Percentiles rank a stretch among this genome's conserved stretches.
These are phyloP conservation scores for Penaeus vannamei DNA, from an alignment of 1,140 invertebrate genomes.

Conservation along the genomic window DNA sequence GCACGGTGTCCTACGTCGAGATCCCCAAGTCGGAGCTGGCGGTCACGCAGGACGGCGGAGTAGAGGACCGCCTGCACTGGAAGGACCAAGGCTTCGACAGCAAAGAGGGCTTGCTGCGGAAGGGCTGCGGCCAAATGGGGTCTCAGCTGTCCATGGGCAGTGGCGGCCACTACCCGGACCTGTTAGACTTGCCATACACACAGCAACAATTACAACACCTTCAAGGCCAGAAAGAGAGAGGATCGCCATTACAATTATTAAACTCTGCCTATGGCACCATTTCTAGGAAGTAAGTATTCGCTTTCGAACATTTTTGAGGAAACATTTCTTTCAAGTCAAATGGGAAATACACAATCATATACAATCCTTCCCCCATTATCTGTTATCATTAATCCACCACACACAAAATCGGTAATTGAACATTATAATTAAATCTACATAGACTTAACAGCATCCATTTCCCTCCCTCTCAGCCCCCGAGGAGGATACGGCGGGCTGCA, in stretches of 20 bases:
- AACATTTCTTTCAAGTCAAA: not conserved
- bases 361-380: too few species aligned
- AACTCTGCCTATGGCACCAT: constrained; percentile 55
- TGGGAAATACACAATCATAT: not conserved
- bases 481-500: too few species aligned
- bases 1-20: constrained; percentile 61
- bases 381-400: too few species aligned
- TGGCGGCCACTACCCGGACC: constrained; percentile 46
- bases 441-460: too few species aligned
- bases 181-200: constrained; percentile 53
- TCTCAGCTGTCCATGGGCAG: constrained; percentile 54
- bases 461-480: not conserved
- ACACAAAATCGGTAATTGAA: too few species aligned
- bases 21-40: constrained; percentile 58
- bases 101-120: constrained; percentile 47
- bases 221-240: constrained; percentile 16
- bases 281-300: constrained; percentile 48
- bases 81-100: constrained; percentile 42
- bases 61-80: constrained; percentile 48
- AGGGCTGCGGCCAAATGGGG: constrained; percentile 34
- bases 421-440: too few species aligned
- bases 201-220: constrained; percentile 33
- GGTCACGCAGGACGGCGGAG: not conserved
- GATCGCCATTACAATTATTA: constrained; percentile 40
- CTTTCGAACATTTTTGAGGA: not conserved